A percentile compares a stretch with the other conserved stretches of the same genome.
These are phyloP conservation scores for Heliothis subflexa DNA, from an alignment of 1,140 invertebrate genomes.

Conservation along the genomic window DNA sequence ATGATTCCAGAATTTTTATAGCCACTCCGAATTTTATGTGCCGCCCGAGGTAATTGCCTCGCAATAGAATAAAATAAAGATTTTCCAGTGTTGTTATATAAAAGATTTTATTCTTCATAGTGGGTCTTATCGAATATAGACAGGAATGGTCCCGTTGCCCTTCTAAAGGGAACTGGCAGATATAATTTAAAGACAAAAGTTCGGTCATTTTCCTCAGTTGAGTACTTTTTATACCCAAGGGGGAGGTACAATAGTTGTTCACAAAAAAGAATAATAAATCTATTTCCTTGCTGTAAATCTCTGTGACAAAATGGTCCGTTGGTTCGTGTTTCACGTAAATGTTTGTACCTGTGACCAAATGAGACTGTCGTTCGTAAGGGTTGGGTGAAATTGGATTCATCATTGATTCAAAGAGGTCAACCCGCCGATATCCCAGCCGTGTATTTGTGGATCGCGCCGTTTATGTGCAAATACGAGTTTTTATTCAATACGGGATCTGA, in stretches of 20 bases:
- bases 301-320: conserved; percentile 44
- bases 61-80: conserved; percentile 32
- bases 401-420: conserved; percentile 56
- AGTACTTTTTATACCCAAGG: conserved; percentile 41
- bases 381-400: conserved; percentile 54
- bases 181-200: conserved; percentile 47
- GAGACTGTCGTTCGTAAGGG: conserved; percentile 49
- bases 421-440: conserved; percentile 35
- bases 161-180: conserved; percentile 15
- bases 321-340: conserved; percentile 51
- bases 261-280: conserved; percentile 47
- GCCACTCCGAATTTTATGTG: conserved; percentile 21
- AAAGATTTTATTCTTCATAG: too few species aligned
- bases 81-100: background rate
- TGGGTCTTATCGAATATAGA: background rate
- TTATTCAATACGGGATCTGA: conserved; percentile 45
- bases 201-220: conserved; percentile 42
- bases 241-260: conserved; percentile 42
- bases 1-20: conserved; percentile 23
- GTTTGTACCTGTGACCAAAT: conserved; percentile 54
- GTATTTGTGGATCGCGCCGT: conserved; percentile 51
- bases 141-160: background rate
- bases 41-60: conserved; percentile 35
- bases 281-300: conserved; percentile 44
- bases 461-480: conserved; percentile 51